phyloP scores from a whole-genome alignment of 2,797 vertebrate species.

The Sylvilagus floridanus region DNA sequence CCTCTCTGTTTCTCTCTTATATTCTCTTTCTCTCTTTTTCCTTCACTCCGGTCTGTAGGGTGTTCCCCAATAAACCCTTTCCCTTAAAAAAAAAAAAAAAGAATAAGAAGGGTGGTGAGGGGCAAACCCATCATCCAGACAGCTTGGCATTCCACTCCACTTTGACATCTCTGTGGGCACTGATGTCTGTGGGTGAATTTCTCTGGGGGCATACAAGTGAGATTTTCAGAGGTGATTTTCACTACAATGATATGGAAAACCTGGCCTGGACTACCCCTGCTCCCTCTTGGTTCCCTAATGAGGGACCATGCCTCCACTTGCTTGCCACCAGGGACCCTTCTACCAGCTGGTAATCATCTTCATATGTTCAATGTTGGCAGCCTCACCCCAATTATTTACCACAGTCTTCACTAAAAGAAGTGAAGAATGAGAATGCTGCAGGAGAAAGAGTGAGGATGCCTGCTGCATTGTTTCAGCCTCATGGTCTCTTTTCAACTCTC shows the following conservation, averaged over 20 bases:
- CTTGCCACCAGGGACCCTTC: background rate
- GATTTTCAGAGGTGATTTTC: background rate
- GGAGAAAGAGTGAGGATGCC: background rate
- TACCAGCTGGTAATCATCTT: background rate
- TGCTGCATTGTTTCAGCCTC: background rate
- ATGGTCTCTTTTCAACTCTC: background rate
- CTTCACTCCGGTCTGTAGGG: too few relatives aligned
- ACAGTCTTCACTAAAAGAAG: background rate
- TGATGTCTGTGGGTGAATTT: background rate
- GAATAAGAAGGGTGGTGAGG: fast-evolving
- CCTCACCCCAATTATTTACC: background rate
- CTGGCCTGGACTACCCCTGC: background rate
- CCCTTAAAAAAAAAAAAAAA: too few relatives aligned
- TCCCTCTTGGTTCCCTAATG: background rate
- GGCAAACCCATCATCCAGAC: background rate
- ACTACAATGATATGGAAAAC: background rate
- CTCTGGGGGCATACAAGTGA: background rate
- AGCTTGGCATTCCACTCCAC: background rate
- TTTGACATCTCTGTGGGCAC: too few relatives aligned
- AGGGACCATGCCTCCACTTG: too few relatives aligned
- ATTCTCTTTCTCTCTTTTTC: too few relatives aligned
- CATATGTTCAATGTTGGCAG: background rate
- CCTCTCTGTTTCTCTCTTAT: too few relatives aligned
- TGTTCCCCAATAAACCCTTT: too few relatives aligned
- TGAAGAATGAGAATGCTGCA: background rate